phyloP scores from a whole-genome alignment of 2,888 invertebrate genomes.

The Drosophila nigricruria region DNA sequence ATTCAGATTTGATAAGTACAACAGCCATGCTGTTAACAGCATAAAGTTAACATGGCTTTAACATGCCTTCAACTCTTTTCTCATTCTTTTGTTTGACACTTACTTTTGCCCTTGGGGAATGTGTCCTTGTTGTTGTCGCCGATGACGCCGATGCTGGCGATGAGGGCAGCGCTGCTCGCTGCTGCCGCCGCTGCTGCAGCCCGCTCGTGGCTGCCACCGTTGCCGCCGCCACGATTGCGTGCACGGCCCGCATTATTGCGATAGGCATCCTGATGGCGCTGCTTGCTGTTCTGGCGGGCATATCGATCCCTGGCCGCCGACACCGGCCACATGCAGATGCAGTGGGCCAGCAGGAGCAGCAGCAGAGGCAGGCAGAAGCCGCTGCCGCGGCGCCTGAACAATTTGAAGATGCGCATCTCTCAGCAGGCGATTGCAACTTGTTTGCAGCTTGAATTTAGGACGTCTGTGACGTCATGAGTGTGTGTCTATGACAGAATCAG shows the following conservation, averaged over 20 bases:
- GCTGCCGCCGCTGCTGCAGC: slow-evolving; percentile 75
- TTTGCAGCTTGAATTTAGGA: slow-evolving; percentile 26
- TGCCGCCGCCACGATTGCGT: slow-evolving; percentile 51
- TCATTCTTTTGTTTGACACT: slow-evolving; percentile 84
- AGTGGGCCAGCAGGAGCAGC: slow-evolving; percentile 76
- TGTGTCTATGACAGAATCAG: slow-evolving; percentile 21
- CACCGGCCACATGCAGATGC: slow-evolving; percentile 71
- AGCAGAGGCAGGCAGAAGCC: slow-evolving; percentile 67
- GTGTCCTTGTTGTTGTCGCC: slow-evolving; percentile 84
- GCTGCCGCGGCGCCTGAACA: slow-evolving; percentile 45
- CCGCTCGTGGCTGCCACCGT: slow-evolving; percentile 70
- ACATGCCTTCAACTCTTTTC: neutral
- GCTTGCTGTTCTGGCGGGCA: slow-evolving; percentile 70
- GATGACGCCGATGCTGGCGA: slow-evolving; percentile 20
- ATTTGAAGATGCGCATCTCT: slow-evolving; percentile 75
- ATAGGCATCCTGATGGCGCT: slow-evolving; percentile 60
- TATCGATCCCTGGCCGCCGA: slow-evolving; percentile 75
- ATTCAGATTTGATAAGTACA: no score
- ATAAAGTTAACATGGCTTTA: neutral
- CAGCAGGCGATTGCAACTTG: slow-evolving; percentile 15
- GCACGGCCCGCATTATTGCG: slow-evolving; percentile 45
- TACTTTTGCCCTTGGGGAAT: slow-evolving; percentile 92
- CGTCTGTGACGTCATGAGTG: slow-evolving; percentile 67
- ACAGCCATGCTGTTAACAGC: neutral
- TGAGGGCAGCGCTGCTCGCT: slow-evolving; percentile 31